These are phyloP conservation scores for Antheraea yamamai DNA, from an alignment of 2,888 invertebrate species.

Conservation along the genomic window DNA sequence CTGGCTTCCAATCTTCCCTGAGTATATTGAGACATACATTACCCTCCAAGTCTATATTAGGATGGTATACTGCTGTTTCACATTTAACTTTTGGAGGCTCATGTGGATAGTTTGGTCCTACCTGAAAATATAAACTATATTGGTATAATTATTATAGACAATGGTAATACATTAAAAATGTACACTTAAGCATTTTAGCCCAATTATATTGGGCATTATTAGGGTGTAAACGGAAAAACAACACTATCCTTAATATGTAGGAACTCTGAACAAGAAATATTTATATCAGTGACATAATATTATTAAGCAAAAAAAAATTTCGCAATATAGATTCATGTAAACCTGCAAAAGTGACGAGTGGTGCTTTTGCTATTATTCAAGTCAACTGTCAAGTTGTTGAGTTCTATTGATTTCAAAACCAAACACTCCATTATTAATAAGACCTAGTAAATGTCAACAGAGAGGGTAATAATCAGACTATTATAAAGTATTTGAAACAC, in stretches of 20 bases:
- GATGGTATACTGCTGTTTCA: constrained; percentile 98
- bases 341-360: too few species aligned
- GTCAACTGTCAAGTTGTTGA: background rate
- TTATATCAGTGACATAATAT: too few species aligned
- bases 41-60: constrained; percentile 98
- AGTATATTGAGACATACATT: constrained; percentile 98
- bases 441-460: background rate
- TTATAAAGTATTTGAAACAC: background rate
- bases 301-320: too few species aligned
- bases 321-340: too few species aligned
- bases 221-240: too few species aligned
- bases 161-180: background rate
- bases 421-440: background rate
- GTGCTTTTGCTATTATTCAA: too few species aligned
- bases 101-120: constrained; percentile 98
- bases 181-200: background rate
- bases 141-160: background rate
- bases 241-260: too few species aligned
- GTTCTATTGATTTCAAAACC: background rate
- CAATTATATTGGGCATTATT: too few species aligned
- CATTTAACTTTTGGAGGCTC: constrained; percentile 99
- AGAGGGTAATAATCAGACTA: background rate
- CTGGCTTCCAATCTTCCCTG: constrained; percentile 99
- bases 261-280: too few species aligned
- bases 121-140: constrained; percentile 59